Evolutionary conservation across 2,888 invertebrate genomes (phyloP), one percentile per base, ranked within the genome.

Genomic region (Linnaemya vulpina): DNA sequence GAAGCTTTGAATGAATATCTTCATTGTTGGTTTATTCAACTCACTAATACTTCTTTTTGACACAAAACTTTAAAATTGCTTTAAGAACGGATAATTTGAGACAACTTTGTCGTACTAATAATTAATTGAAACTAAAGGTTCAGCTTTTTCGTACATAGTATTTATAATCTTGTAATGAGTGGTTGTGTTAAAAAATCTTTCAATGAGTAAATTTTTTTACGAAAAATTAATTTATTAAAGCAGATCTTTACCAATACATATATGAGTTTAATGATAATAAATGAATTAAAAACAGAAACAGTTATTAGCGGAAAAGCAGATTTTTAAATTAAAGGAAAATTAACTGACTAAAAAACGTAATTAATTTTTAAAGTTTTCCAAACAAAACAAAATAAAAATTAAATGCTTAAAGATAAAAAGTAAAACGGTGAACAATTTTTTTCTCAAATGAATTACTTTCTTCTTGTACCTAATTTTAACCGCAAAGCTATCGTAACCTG

Each of bases 1-100:
- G 30, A 67, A 67, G 43, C 43, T 62, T 78, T 53, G 22, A 43
- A 9, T 62, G 73, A 68, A 68, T 43, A 83, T 76, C 78, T 55
- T 13, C 20, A 55, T n/a, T 43, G 67, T 15, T 43, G 58, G 9
- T 55, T 11, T 43, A 30, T 9, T 30, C 38, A n/a, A 25, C 30
- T 25, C 13, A 51, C 4, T 58, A 25, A 7, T 62, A 25, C 25
- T 51, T 9, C 30, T 51, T 62, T 13, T 62, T 51, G 43, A 40
- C 60, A 74, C 38, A n/a, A 71, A 46, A 60, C 46, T 70, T 51
- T 20, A 53, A 43, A 68, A 11, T 9, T 10, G 35, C n/a, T 53
- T 30, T 17, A 40, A 70, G n/a, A 70, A 15, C n/a, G 5, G 5
- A 15, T 43, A 20, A 20, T 49, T 75, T 4, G 53, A 62, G 22